Conservation (phyloP, 2,113 vertebrate genomes). For the Poecile atricapillus region DNA sequence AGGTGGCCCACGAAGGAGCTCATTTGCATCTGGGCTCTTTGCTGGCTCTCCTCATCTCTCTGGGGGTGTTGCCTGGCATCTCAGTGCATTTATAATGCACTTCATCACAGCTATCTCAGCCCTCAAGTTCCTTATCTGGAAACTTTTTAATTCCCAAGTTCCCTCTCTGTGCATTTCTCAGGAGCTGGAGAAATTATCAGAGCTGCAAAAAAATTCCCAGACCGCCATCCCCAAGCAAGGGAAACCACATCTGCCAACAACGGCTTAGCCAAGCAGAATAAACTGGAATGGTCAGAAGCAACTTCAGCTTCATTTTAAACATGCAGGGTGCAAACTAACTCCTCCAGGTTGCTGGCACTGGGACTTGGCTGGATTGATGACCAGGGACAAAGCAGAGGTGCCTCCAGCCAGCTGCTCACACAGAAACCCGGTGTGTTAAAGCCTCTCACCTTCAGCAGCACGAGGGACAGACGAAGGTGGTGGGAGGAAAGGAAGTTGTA, state of each 20-base stretch:
- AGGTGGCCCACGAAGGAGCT: not conserved
- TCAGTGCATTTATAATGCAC: not conserved
- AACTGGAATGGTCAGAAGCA: not conserved
- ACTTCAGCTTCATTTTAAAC: not conserved
- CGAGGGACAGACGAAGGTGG: not conserved
- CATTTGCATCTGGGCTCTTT: not conserved
- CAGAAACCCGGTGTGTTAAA: rapidly evolving
- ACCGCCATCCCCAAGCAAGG: not conserved
- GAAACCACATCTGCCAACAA: not conserved
- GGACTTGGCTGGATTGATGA: not conserved
- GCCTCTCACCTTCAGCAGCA: not conserved
- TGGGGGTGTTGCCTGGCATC: not conserved
- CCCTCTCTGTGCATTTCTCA: not conserved
- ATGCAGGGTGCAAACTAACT: not conserved
- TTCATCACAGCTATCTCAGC: not conserved
- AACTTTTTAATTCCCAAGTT: not conserved
- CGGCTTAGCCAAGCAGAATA: not conserved
- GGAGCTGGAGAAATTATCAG: not conserved
- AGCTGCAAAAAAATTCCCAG: not conserved
- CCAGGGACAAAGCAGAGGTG: not conserved
- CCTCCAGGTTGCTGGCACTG: not conserved
- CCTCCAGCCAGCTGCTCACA: not conserved
- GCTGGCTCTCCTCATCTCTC: not conserved
- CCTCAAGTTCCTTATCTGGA: not conserved
- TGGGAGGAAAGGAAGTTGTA: not conserved